A percentile compares a stretch with the other conserved stretches of the same genome.
Evolutionary conservation across 1,140 invertebrate species (phyloP).

Genomic region (Drosophila nikananu): DNA sequence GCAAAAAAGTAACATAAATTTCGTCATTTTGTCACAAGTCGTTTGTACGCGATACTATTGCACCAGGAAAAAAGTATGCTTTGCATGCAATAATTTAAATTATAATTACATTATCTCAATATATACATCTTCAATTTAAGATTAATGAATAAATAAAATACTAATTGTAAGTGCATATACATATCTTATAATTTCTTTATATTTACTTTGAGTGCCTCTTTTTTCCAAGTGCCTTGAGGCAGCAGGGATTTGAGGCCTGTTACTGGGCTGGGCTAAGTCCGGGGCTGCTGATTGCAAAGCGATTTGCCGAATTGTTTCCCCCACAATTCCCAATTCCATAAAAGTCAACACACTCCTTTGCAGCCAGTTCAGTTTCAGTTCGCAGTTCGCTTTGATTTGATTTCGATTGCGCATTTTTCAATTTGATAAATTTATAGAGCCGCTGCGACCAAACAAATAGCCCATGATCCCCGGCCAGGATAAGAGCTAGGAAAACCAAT

Average conservation of each 20-base stretch:
- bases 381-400: conserved; percentile 71
- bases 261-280: conserved; percentile 47
- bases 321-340: conserved; percentile 65
- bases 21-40: conserved; percentile 82
- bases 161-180: too few relatives aligned
- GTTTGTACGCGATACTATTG: conserved; percentile 47
- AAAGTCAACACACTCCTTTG: conserved; percentile 67
- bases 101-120: background rate
- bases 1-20: conserved; percentile 76
- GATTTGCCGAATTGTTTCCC: conserved; percentile 71
- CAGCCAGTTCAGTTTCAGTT: conserved; percentile 18
- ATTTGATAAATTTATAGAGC: conserved; percentile 79
- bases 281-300: conserved; percentile 67
- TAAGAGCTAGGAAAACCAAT: conserved; percentile 70
- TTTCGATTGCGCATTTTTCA: conserved; percentile 77
- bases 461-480: conserved; percentile 45
- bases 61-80: conserved; percentile 4
- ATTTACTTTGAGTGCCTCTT: background rate
- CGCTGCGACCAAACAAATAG: conserved; percentile 63
- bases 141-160: too few relatives aligned
- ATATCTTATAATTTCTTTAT: background rate
- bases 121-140: background rate
- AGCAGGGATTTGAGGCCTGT: conserved; percentile 30
- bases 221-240: conserved; percentile 9
- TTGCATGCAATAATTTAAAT: background rate